A percentile compares a stretch with the other conserved stretches of the same genome.
These are phyloP conservation scores for Drosophila algonquin DNA, from an alignment of 2,888 invertebrate genomes.

Conservation along the genomic window DNA sequence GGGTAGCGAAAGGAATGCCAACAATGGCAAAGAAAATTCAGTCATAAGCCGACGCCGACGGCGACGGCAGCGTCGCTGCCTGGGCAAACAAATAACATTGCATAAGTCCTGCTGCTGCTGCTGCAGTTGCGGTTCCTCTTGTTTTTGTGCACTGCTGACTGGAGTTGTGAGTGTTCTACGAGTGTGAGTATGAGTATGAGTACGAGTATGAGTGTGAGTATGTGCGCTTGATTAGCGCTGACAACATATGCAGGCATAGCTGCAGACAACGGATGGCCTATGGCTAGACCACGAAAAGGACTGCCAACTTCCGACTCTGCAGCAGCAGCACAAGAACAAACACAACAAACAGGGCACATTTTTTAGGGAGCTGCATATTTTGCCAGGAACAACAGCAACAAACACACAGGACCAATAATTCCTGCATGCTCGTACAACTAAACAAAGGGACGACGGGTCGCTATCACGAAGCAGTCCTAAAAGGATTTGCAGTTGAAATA, in stretches of 20 bases:
- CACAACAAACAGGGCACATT: conserved; percentile 76
- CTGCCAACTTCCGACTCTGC: conserved; percentile 63
- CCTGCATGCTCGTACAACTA: conserved; percentile 46
- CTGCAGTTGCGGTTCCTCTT: conserved; percentile 38
- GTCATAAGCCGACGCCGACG: conserved; percentile 17
- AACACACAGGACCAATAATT: conserved; percentile 35
- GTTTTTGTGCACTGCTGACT: conserved; percentile 32
- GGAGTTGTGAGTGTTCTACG: conserved; percentile 58
- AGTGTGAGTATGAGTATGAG: conserved; percentile 68
- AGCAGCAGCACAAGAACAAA: conserved; percentile 40
- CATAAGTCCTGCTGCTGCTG: conserved; percentile 57
- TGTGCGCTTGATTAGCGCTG: conserved; percentile 81
- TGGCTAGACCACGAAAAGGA: conserved; percentile 65
- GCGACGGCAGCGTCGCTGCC: conserved; percentile 21
- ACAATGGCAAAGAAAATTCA: conserved; percentile 31
- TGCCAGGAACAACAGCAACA: conserved; percentile 34
- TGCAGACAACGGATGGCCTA: conserved; percentile 36
- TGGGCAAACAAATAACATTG: conserved; percentile 73
- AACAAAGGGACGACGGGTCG: conserved; percentile 47
- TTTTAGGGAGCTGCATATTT: conserved; percentile 63
- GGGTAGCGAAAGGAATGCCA: conserved; percentile 38
- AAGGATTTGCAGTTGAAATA: conserved; percentile 66
- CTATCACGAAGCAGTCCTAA: conserved; percentile 59
- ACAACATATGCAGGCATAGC: conserved; percentile 75
- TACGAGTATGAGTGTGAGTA: conserved; percentile 18